phyloP scores from a whole-genome alignment of 1,140 invertebrate genomes.

The Lepidurus couesii region DNA sequence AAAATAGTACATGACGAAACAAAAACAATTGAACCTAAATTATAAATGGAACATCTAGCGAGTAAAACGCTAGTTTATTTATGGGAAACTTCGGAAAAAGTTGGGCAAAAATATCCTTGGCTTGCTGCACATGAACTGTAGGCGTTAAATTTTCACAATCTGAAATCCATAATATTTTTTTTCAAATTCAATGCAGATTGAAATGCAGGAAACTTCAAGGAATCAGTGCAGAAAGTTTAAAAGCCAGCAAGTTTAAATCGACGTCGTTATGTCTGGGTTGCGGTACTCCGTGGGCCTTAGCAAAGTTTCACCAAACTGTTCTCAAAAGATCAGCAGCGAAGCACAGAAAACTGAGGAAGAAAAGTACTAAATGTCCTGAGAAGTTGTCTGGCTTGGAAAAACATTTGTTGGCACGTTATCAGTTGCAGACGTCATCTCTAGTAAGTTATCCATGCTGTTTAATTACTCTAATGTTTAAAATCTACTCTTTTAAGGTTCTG shows the following conservation, averaged over 20 bases:
- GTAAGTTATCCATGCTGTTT: neutral
- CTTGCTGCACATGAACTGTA: neutral
- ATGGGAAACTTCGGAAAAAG: neutral
- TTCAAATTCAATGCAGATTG: neutral
- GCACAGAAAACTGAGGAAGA: neutral
- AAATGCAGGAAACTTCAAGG: constrained; percentile 4
- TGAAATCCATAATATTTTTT: neutral
- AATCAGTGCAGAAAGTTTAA: neutral
- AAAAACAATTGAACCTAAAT: neutral
- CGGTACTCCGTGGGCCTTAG: neutral
- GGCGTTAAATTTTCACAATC: neutral
- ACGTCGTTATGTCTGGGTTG: neutral
- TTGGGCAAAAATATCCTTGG: neutral
- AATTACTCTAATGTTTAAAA: neutral
- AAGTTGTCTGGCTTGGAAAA: neutral
- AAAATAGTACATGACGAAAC: neutral
- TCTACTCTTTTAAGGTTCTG: neutral
- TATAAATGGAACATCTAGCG: neutral
- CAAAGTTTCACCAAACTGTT: neutral
- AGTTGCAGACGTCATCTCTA: neutral
- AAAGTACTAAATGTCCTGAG: neutral
- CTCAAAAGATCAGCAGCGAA: neutral
- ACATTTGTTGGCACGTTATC: neutral
- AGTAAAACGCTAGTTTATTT: constrained; percentile 6
- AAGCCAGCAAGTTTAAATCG: neutral